Percentiles rank a stretch among this genome's conserved stretches.
Evolutionary conservation across 1,140 invertebrate species (phyloP).

Genomic region (Drosophila lacertosa): DNA sequence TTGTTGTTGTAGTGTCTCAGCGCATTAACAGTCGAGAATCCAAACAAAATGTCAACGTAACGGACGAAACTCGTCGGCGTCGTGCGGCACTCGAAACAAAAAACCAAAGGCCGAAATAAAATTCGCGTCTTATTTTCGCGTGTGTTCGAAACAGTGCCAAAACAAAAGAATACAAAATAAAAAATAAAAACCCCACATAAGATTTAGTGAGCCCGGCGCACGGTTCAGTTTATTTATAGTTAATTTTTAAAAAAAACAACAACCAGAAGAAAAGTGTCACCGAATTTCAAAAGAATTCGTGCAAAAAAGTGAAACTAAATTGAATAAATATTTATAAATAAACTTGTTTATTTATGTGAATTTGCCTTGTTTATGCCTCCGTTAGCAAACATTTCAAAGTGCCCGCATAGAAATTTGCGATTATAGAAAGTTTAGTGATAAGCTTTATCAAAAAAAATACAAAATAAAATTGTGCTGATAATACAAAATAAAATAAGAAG

Average conservation of each 20-base stretch:
- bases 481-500: conserved; percentile 3
- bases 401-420: not conserved
- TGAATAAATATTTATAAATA: conserved; percentile 47
- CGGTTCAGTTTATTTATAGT: conserved; percentile 48
- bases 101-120: conserved; percentile 16
- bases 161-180: conserved; percentile 29
- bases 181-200: conserved; percentile 24
- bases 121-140: conserved; percentile 48
- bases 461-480: conserved; percentile 13
- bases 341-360: conserved; percentile 14
- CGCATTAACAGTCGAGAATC: conserved; percentile 58
- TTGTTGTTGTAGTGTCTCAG: conserved; percentile 40
- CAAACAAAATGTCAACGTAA: conserved; percentile 67
- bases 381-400: conserved; percentile 7
- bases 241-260: conserved; percentile 18
- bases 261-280: conserved; percentile 12
- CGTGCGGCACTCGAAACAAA: conserved; percentile 33
- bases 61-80: conserved; percentile 63
- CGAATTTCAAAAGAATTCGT: conserved; percentile 29
- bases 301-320: conserved; percentile 44
- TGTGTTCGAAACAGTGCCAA: conserved; percentile 55
- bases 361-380: not conserved
- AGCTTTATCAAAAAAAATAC: conserved; percentile 27
- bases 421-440: conserved; percentile 30
- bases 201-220: conserved; percentile 34